phyloP scores from a whole-genome alignment of 2,797 vertebrate genomes.

The Buphagus erythrorhynchus region DNA sequence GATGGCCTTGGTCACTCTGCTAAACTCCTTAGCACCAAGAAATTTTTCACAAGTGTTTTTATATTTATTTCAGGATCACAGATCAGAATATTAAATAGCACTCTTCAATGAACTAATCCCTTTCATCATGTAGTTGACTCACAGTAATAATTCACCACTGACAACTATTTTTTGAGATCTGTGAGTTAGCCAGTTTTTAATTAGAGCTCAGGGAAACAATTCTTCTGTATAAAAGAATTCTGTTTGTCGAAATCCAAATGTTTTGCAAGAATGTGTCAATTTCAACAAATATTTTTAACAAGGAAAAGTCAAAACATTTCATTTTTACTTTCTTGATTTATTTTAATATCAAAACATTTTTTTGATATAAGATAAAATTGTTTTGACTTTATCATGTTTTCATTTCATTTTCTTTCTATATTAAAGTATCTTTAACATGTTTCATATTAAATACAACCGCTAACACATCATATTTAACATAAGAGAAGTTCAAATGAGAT shows the following conservation, averaged over 20 bases:
- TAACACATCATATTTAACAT: conserved; percentile 1
- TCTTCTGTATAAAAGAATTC: conserved; percentile 19
- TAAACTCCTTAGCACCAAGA: not conserved
- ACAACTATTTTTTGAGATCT: conserved; percentile 1
- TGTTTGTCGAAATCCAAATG: conserved; percentile 58
- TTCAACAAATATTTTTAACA: conserved; percentile 63
- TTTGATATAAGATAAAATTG: conserved; percentile 21
- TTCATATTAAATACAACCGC: conserved; percentile 31
- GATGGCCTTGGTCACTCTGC: not conserved
- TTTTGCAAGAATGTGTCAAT: conserved; percentile 49
- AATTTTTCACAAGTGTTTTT: not conserved
- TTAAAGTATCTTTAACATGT: conserved; percentile 11
- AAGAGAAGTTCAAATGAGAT: conserved; percentile 8
- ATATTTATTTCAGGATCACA: not conserved
- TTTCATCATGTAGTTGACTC: not conserved
- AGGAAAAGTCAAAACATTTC: conserved; percentile 60
- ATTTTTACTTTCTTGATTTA: conserved; percentile 53
- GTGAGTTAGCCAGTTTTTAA: conserved; percentile 55
- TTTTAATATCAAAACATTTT: conserved; percentile 42
- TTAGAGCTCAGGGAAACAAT: conserved; percentile 49
- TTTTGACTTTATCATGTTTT: conserved; percentile 46
- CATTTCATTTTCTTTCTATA: conserved; percentile 16
- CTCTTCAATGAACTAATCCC: not conserved
- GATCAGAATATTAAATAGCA: not conserved
- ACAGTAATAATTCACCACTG: not conserved